These are phyloP conservation scores for Calyptomena viridis DNA, from an alignment of 2,113 vertebrate species.

Conservation along the genomic window DNA sequence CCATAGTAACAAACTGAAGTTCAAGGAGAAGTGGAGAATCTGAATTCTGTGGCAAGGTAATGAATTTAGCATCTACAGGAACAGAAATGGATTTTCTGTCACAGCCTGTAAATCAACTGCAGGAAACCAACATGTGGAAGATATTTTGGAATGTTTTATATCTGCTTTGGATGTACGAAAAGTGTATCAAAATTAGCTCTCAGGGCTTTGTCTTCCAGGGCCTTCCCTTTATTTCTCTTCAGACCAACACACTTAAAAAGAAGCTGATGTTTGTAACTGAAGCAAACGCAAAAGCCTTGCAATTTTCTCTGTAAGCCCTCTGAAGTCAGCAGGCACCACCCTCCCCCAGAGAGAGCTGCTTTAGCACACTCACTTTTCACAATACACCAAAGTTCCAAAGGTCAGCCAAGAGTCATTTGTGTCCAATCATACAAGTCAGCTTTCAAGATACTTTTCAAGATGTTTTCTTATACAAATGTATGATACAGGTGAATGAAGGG, in stretches of 20 bases:
- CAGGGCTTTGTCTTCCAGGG: background rate
- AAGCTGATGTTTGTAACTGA: background rate
- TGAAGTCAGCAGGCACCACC: background rate
- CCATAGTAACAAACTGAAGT: conserved; percentile 73
- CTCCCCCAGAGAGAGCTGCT: background rate
- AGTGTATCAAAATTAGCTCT: conserved; percentile 35
- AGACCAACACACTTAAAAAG: background rate
- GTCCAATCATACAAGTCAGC: rapidly evolving
- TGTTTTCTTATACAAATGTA: background rate
- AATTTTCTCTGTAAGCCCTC: background rate
- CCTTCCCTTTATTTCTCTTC: background rate
- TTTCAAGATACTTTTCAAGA: background rate
- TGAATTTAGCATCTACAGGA: conserved; percentile 80
- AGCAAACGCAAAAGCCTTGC: background rate
- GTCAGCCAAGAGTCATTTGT: rapidly evolving
- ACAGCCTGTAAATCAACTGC: conserved; percentile 69
- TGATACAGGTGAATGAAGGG: background rate
- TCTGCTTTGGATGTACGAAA: conserved; percentile 43
- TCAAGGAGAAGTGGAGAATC: conserved; percentile 72
- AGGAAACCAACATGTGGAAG: conserved; percentile 64
- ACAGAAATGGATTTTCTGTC: conserved; percentile 80
- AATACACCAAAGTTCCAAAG: background rate
- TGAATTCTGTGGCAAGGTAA: conserved; percentile 76
- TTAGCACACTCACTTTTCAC: background rate
- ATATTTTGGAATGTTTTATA: conserved; percentile 64